Evolutionary conservation across 2,888 invertebrate genomes (phyloP).

Genomic region (Synergus umbraculus): DNA sequence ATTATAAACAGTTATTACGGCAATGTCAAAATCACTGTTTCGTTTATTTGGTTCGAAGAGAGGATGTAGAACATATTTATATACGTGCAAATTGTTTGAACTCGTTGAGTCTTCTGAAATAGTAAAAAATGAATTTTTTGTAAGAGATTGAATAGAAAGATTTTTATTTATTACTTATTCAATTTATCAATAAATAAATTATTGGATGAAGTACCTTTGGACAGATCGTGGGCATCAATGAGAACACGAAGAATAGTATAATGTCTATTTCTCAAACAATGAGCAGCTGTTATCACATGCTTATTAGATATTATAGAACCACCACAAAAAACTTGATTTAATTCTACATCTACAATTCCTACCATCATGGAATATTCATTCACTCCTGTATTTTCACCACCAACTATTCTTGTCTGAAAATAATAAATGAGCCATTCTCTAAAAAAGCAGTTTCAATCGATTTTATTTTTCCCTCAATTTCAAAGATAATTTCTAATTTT

Average conservation of each 20-base stretch:
- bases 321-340: conserved; percentile 62
- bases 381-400: conserved; percentile 78
- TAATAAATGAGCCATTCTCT: conserved; percentile 19
- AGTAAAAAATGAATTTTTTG: conserved; percentile 40
- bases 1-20: conserved; percentile 70
- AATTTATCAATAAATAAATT: background rate
- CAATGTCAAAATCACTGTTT: conserved; percentile 79
- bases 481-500: no score
- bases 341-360: conserved; percentile 75
- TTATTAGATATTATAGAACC: conserved; percentile 66
- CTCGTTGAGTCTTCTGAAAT: conserved; percentile 79
- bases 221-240: conserved; percentile 70
- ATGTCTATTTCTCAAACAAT: conserved; percentile 61
- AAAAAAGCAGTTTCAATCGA: conserved; percentile 9
- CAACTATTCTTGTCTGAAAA: conserved; percentile 77
- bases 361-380: conserved; percentile 82
- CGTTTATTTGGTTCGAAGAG: conserved; percentile 60
- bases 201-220: conserved; percentile 49
- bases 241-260: conserved; percentile 54
- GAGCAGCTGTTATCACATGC: conserved; percentile 70
- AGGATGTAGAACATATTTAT: conserved; percentile 78
- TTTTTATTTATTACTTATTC: no score
- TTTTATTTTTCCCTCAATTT: no score
- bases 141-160: no score
- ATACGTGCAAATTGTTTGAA: conserved; percentile 72